Evolutionary conservation across 2,888 invertebrate genomes (phyloP), one percentile per base, ranked within the genome.

Genomic region (Schrankia costaestrigalis): DNA sequence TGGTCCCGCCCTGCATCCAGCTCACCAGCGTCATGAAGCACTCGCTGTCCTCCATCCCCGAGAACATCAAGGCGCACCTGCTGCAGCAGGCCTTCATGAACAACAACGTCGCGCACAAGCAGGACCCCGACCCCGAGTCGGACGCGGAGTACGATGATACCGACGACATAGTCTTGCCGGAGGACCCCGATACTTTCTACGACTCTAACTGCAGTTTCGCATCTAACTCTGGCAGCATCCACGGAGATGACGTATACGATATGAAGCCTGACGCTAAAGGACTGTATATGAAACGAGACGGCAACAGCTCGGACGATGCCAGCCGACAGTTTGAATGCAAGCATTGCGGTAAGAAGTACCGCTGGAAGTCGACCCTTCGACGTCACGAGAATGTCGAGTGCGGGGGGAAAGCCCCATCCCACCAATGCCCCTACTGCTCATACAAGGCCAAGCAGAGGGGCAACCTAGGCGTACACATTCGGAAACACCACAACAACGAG

Each of bases 321-420:
- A 81, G 82, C 54, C 81, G 91, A 2, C 92, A 92, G 66, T 95
- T 94, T 78, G 91, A 93, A 28, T 95, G 95, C 68, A 90, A 94
- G 30, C 94, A 94, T 71, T 95, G 95, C 81, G 95, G 95, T 46
- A 95, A 95, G 77, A 90, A 93, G 51, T 95, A 95, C 78, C 91
- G 95, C 61, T 95, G 95, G 95, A 95, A 94, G 82, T 94, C 94
- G 29, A 95, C 95, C 40, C 89, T 95, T 88, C 90, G 93, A 7
- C 90, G 94, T 3, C 95, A 95, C 82, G 94, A 94, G 78, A 93
- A 92, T 85, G 94, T 94, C 44, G 95, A 95, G 78, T 95, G 95
- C 78, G 93, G 94, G 25, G 94, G 94, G 47, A 95, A 95, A 72
- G 93, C 94, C 47, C 95, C 95, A 0, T 90, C 93, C 45, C 94